These are phyloP conservation scores for Hydrotaea diabolus DNA, from an alignment of 2,888 invertebrate species.

Conservation along the genomic window DNA sequence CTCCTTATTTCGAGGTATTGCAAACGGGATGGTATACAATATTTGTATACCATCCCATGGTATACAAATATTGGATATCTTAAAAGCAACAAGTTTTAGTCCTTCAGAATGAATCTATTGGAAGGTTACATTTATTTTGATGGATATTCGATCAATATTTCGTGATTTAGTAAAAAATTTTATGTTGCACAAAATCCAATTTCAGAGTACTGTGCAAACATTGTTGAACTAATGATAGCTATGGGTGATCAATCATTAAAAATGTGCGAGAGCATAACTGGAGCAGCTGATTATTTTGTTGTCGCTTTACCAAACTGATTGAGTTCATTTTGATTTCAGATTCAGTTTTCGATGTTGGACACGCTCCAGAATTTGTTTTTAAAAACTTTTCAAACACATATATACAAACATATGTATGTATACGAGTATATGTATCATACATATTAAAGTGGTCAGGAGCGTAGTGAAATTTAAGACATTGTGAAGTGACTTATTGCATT, in stretches of 20 bases:
- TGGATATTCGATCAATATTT: too few relatives aligned
- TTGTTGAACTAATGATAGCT: too few relatives aligned
- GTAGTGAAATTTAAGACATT: background rate
- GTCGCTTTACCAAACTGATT: background rate
- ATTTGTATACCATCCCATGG: too few relatives aligned
- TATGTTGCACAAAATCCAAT: background rate
- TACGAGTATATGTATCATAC: background rate
- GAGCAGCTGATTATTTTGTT: slow-evolving; percentile 45
- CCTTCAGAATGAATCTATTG: too few relatives aligned
- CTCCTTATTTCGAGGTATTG: too few relatives aligned
- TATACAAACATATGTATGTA: background rate
- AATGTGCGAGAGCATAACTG: background rate
- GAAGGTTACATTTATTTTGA: too few relatives aligned
- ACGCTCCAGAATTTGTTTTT: slow-evolving; percentile 9
- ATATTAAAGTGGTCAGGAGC: background rate
- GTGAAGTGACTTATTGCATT: too few relatives aligned
- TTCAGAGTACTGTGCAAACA: background rate
- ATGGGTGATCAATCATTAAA: background rate
- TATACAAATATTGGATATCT: too few relatives aligned
- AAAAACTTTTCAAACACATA: background rate
- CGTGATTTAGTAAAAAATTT: too few relatives aligned
- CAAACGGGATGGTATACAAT: too few relatives aligned
- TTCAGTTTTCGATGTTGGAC: slow-evolving; percentile 11
- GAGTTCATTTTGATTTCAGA: slow-evolving; percentile 30
- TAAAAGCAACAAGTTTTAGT: too few relatives aligned